Evolutionary conservation across 2,797 vertebrate genomes (phyloP).

Genomic region (Myiotriccus ornatus): DNA sequence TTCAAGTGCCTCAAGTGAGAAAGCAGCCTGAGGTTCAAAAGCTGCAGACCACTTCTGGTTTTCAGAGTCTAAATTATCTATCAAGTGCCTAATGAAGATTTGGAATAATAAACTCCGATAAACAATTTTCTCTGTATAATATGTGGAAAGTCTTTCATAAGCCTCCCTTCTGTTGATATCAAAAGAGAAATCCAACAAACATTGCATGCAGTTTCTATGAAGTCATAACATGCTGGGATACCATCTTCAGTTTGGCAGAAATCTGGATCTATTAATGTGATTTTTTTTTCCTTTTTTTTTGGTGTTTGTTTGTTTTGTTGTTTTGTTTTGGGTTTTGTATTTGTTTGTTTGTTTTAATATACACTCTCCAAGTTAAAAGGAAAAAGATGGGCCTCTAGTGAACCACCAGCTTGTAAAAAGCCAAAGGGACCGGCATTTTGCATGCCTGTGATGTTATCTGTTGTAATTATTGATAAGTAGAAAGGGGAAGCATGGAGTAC

Average conservation of each 20-base stretch:
- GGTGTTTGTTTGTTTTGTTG: too few species aligned
- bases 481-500: neutral
- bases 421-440: neutral
- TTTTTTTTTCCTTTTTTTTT: neutral
- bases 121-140: neutral
- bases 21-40: neutral
- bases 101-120: neutral
- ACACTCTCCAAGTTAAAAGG: neutral
- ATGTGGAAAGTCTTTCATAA: neutral
- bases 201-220: neutral
- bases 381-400: neutral
- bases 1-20: neutral
- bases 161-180: neutral
- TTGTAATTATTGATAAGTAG: neutral
- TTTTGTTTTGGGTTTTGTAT: neutral
- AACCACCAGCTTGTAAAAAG: neutral
- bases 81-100: neutral
- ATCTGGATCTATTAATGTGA: neutral
- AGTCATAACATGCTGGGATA: neutral
- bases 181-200: neutral
- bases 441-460: neutral
- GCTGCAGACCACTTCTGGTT: neutral
- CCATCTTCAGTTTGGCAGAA: neutral
- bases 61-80: neutral
- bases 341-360: neutral